These are phyloP conservation scores for Vollenhovia emeryi DNA, from an alignment of 1,140 invertebrate species.

Conservation along the genomic window DNA sequence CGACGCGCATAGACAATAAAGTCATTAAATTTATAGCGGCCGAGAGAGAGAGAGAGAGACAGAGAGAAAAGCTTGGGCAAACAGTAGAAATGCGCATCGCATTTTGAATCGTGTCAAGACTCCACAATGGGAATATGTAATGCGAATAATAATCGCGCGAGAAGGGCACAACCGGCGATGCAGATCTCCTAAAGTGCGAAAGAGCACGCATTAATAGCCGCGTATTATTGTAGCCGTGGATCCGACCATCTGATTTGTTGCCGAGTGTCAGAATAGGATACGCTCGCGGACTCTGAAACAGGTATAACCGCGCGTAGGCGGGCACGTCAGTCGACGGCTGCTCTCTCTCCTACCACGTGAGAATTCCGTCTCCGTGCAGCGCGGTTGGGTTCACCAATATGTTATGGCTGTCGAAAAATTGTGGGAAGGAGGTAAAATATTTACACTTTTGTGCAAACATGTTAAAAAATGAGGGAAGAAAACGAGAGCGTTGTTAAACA, in stretches of 20 bases:
- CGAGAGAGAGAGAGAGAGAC: too few species aligned
- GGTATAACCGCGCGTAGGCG: slow-evolving; percentile 70
- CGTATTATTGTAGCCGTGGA: slow-evolving; percentile 64
- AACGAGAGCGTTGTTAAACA: neutral
- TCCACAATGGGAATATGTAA: slow-evolving; percentile 29
- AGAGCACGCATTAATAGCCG: slow-evolving; percentile 61
- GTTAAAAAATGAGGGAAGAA: neutral
- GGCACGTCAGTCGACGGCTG: slow-evolving; percentile 65
- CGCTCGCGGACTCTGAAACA: slow-evolving; percentile 58
- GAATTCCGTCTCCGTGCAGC: slow-evolving; percentile 67
- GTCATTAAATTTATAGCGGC: slow-evolving; percentile 17
- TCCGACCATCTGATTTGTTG: slow-evolving; percentile 67
- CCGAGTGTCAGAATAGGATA: slow-evolving; percentile 61
- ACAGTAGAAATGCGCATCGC: slow-evolving; percentile 11
- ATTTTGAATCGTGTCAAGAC: slow-evolving; percentile 18
- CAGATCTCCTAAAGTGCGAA: slow-evolving; percentile 52
- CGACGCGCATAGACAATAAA: slow-evolving; percentile 27
- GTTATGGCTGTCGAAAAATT: slow-evolving; percentile 10
- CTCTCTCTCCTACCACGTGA: slow-evolving; percentile 64
- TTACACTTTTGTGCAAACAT: neutral
- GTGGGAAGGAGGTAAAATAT: too few species aligned
- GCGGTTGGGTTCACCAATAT: slow-evolving; percentile 35
- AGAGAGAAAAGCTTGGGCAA: slow-evolving; percentile 1
- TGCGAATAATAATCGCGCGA: slow-evolving; percentile 11
- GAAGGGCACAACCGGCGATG: slow-evolving; percentile 3